phyloP scores from a whole-genome alignment of 2,888 invertebrate genomes.

The Pollenia griseotomentosa region DNA sequence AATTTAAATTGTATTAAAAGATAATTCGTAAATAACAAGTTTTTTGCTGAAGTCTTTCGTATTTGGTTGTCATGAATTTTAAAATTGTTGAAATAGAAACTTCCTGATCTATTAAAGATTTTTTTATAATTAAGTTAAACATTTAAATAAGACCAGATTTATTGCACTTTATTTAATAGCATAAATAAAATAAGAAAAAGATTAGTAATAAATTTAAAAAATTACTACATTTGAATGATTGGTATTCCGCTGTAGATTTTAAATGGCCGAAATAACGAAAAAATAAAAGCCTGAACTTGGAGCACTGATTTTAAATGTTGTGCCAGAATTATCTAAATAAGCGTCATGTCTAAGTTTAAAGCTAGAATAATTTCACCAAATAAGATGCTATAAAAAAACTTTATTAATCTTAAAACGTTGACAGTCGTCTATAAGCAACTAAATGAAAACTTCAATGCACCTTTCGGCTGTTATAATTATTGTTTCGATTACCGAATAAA shows the following conservation, averaged over 20 bases:
- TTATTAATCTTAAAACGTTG: too few relatives aligned
- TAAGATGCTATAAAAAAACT: too few relatives aligned
- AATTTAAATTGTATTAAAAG: conserved; percentile 44
- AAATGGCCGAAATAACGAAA: neutral
- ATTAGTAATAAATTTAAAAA: conserved; percentile 18
- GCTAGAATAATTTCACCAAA: too few relatives aligned
- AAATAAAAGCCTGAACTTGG: neutral
- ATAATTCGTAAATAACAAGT: conserved; percentile 58
- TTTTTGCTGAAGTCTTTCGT: conserved; percentile 67
- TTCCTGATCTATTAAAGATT: conserved; percentile 26
- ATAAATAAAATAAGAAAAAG: neutral
- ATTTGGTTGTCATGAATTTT: conserved; percentile 37
- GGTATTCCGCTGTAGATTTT: neutral
- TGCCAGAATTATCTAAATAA: too few relatives aligned
- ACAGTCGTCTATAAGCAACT: too few relatives aligned
- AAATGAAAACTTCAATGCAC: too few relatives aligned
- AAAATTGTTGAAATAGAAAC: conserved; percentile 19
- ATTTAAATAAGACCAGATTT: conserved; percentile 13
- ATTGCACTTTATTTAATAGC: neutral
- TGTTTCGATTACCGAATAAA: too few relatives aligned
- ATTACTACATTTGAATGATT: conserved; percentile 4
- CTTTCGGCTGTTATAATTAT: too few relatives aligned
- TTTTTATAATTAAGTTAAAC: conserved; percentile 18
- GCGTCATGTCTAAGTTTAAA: too few relatives aligned
- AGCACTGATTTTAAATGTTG: too few relatives aligned